phyloP scores from a whole-genome alignment of 1,140 invertebrate genomes.

The Parasteatoda tepidariorum region DNA sequence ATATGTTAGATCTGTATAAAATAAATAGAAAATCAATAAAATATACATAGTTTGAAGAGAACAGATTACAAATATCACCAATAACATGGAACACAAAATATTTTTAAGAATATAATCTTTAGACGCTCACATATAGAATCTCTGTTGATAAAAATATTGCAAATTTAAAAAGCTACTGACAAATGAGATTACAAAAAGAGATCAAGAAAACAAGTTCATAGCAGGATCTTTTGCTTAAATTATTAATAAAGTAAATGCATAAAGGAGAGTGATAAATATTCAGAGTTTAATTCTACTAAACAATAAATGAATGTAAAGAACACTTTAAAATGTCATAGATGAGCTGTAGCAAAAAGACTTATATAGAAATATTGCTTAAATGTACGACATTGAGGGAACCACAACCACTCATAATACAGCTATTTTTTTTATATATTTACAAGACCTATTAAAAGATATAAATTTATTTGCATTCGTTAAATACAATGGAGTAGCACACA shows the following conservation, averaged over 20 bases:
- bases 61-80: conserved; percentile 32
- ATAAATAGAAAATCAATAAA: not conserved
- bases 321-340: not conserved
- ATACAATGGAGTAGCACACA: no score
- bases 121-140: conserved; percentile 13
- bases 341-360: not conserved
- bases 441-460: no score
- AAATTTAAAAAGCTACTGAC: conserved; percentile 24
- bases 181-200: conserved; percentile 49
- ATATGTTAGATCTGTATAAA: not conserved
- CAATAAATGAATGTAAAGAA: conserved; percentile 25
- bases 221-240: not conserved
- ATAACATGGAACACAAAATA: conserved; percentile 15
- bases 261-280: conserved; percentile 11
- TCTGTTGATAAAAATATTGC: conserved; percentile 32
- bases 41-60: not conserved
- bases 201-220: not conserved
- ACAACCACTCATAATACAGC: conserved; percentile 6
- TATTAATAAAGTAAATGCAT: conserved; percentile 36
- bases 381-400: not conserved
- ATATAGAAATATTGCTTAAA: not conserved
- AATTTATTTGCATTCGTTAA: no score
- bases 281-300: conserved; percentile 12
- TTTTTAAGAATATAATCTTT: not conserved
- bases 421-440: no score